Base-by-base conservation (phyloP, 2,797 vertebrate species). In the Macropodus opercularis region DNA sequence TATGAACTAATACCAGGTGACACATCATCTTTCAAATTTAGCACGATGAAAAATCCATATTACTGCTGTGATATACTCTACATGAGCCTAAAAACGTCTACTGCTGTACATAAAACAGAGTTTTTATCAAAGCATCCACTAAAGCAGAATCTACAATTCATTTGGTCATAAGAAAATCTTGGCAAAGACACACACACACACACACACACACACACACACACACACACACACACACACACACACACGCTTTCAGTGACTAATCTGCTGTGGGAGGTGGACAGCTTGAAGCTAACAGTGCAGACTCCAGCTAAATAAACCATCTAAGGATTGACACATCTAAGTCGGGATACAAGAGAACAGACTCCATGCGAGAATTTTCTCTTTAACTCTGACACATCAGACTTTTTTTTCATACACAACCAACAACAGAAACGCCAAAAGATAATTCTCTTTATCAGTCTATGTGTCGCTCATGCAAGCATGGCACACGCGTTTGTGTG, bases 221-320 rank as follows among this genome's bases (percentile, higher is more conserved):
- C 52, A 64, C 59, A 46, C 49, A 67, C 49, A 59, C 54, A 59
- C 50, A 46, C 43, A 68, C 65, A 69, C 72, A 66, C 72, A 52
- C 68, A 58, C 69, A 69, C 15, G 57, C 77, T 77, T 78, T 66
- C 71, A 84, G 77, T 88, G 89, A 90, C 83, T 91, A 90, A 91
- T 89, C 80, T 87, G 75, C 86, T 75, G 88, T 86, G 84, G 87
- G 87, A 87, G 89, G 90, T 88, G 84, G 87, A 90, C 86, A 88
- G 85, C 87, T 86, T 90, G 87, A 83, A 83, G 80, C 83, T 41
- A 84, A 81, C 78, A 72, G 72, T 59, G 72, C 72, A 74, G 84
- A 85, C 85, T 85, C 65, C 67, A 77, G 84, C 81, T 90, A 89
- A 87, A 89, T 87, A 89, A 90, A 89, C 83, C 87, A 89, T 88